Evolutionary conservation across 2,113 vertebrate species (phyloP).

Genomic region (Petromus typicus): DNA sequence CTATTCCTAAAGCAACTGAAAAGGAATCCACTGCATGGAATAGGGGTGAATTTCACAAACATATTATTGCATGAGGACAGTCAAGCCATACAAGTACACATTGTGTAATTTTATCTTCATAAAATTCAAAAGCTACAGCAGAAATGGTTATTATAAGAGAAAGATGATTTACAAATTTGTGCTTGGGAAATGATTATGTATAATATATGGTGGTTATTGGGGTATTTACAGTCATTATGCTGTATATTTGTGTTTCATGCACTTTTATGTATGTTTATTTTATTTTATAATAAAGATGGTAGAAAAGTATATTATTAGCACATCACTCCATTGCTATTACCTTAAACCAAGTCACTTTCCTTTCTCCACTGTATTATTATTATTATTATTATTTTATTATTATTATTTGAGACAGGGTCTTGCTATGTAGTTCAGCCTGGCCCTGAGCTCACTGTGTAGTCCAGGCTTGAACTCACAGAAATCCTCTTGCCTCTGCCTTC

Average conservation of each 20-base stretch:
- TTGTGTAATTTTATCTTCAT: background rate
- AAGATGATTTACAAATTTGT: background rate
- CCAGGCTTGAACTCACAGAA: no score
- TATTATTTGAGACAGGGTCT: no score
- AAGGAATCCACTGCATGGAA: background rate
- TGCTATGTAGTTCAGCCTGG: no score
- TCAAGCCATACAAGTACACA: background rate
- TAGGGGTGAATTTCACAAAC: background rate
- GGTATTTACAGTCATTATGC: background rate
- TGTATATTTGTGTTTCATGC: background rate
- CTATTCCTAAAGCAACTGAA: background rate
- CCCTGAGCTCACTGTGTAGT: no score
- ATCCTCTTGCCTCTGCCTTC: no score
- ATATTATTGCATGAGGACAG: background rate
- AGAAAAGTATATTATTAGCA: background rate
- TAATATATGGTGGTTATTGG: background rate
- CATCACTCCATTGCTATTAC: background rate
- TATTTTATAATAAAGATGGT: background rate
- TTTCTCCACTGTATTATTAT: background rate
- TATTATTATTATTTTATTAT: no score
- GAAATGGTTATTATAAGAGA: background rate
- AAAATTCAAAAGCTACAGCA: conserved; percentile 1
- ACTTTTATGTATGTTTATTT: background rate
- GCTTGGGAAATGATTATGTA: background rate
- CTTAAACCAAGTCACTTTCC: background rate